These are phyloP conservation scores for Ibidorhyncha struthersii DNA, from an alignment of 2,113 vertebrate species.

Conservation along the genomic window DNA sequence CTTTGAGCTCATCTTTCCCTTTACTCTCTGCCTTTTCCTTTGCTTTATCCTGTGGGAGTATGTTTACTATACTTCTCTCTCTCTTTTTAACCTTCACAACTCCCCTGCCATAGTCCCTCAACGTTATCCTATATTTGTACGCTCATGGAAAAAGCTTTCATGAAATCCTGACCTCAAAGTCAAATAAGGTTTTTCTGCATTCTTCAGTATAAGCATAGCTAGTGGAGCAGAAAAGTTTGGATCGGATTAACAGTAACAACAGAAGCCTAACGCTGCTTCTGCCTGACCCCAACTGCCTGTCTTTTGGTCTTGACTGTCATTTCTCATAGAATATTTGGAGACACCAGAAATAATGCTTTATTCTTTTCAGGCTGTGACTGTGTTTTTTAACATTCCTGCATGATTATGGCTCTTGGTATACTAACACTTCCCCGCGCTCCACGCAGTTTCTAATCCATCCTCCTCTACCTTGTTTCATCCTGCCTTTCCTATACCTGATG, in stretches of 20 bases:
- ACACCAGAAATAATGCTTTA: background rate
- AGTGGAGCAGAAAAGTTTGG: constrained; percentile 14
- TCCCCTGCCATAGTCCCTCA: background rate
- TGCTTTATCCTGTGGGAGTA: constrained; percentile 11
- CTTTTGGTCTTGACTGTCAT: background rate
- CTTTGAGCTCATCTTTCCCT: background rate
- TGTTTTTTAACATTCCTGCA: constrained; percentile 17
- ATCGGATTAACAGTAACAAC: background rate
- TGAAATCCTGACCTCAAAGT: background rate
- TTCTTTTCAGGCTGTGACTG: background rate
- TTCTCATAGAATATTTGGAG: background rate
- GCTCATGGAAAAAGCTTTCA: background rate
- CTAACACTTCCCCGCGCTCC: background rate
- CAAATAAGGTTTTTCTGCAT: background rate
- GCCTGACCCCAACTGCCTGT: constrained; percentile 52
- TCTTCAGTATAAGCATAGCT: background rate
- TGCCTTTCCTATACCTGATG: background rate
- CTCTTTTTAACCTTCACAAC: background rate
- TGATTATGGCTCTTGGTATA: constrained; percentile 23
- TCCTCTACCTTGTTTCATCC: background rate
- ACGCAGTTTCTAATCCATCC: background rate
- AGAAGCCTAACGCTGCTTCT: constrained; percentile 69
- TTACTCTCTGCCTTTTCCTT: background rate
- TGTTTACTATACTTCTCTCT: background rate
- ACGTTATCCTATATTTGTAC: background rate